These are phyloP conservation scores for Coelopa pilipes DNA, from an alignment of 2,888 invertebrate genomes.

Conservation along the genomic window DNA sequence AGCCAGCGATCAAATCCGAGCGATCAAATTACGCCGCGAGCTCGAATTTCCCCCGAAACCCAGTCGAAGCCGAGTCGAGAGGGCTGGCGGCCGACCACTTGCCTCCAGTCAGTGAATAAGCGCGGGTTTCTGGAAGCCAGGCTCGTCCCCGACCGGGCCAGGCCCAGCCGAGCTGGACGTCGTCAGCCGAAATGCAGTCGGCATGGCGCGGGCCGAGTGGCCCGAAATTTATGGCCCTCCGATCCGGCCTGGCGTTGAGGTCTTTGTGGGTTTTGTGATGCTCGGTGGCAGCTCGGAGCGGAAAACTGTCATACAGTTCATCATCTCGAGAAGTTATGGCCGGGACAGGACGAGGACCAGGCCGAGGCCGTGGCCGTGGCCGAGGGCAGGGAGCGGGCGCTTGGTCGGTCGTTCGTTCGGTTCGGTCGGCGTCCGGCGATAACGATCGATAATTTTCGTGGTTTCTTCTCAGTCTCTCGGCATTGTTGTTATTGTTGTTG, in stretches of 20 bases:
- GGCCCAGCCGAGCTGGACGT: background rate
- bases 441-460: conserved; percentile 38
- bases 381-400: background rate
- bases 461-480: conserved; percentile 30
- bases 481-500: conserved; percentile 48
- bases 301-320: conserved; percentile 51
- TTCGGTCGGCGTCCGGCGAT: conserved; percentile 29
- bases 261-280: conserved; percentile 20
- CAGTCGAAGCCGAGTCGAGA: background rate
- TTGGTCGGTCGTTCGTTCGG: background rate
- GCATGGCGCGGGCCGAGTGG: background rate
- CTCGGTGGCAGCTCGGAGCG: conserved; percentile 39
- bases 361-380: background rate
- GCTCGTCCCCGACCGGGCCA: too few species aligned
- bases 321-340: conserved; percentile 48
- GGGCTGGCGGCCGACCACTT: background rate
- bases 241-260: conserved; percentile 10
- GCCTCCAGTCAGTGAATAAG: too few species aligned
- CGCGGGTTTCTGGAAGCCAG: too few species aligned
- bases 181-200: background rate
- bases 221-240: conserved; percentile 28
- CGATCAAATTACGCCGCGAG: too few species aligned
- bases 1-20: too few species aligned
- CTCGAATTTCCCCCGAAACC: background rate
- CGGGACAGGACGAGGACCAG: conserved; percentile 15